Conservation (phyloP, 2,797 vertebrate species). For the Sparus aurata region DNA sequence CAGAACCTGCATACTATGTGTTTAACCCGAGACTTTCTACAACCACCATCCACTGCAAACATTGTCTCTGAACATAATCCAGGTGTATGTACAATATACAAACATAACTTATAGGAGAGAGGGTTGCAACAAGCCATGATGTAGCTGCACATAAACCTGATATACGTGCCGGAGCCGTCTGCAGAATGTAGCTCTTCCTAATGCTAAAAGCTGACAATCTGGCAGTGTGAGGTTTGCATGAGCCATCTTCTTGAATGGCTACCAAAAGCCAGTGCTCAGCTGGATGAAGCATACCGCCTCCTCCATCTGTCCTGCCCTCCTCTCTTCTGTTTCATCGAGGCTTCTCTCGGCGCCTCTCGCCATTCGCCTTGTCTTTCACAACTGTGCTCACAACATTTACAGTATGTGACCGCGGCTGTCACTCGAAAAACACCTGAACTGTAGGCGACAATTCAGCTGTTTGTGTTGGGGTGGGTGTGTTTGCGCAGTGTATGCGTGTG, state of each 20-base stretch:
- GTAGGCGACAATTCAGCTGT: conserved; percentile 5
- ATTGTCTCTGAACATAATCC: no score
- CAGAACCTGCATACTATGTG: no score
- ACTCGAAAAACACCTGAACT: background rate
- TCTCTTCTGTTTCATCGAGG: conserved; percentile 62
- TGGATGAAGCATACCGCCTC: conserved; percentile 66
- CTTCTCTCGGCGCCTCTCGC: conserved; percentile 45
- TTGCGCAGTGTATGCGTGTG: background rate
- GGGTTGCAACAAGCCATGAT: no score
- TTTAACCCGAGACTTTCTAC: no score
- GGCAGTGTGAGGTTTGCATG: conserved; percentile 54
- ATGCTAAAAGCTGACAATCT: conserved; percentile 56
- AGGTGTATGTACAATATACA: no score
- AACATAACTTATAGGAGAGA: no score
- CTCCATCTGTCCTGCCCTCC: conserved; percentile 75
- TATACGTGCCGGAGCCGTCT: conserved; percentile 17
- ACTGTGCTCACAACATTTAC: conserved; percentile 9
- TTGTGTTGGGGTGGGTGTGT: conserved; percentile 3
- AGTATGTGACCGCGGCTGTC: background rate
- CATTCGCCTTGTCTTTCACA: conserved; percentile 23
- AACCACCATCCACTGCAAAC: no score
- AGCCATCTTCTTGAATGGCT: conserved; percentile 73
- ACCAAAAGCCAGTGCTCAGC: conserved; percentile 73
- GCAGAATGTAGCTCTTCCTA: conserved; percentile 27
- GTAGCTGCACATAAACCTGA: conserved; percentile 10